Evolutionary conservation across 1,140 invertebrate species (phyloP).

Genomic region (Leptestheria dahalacensis): DNA sequence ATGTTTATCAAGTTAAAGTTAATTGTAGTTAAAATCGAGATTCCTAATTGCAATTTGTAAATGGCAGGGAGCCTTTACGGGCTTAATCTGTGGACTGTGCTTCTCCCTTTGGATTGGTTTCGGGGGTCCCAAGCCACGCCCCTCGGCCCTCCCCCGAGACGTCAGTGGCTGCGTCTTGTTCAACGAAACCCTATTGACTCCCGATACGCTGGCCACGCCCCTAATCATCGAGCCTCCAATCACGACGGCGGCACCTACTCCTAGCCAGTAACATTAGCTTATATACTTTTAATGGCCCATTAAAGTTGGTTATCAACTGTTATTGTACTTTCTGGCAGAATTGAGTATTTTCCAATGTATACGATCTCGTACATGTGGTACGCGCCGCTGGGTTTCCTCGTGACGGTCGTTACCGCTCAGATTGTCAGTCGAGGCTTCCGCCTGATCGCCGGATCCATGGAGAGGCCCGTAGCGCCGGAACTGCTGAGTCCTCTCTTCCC

Average conservation of each 20-base stretch:
- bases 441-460: neutral
- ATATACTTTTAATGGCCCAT: too few relatives aligned
- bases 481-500: conserved; percentile 12
- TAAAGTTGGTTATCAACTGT: too few relatives aligned
- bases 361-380: conserved; percentile 80
- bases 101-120: conserved; percentile 74
- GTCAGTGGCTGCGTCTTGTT: conserved; percentile 23
- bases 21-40: too few relatives aligned
- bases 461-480: conserved; percentile 4
- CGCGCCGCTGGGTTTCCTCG: conserved; percentile 46
- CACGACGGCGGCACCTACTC: too few relatives aligned
- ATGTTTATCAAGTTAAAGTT: too few relatives aligned
- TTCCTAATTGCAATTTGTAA: too few relatives aligned
- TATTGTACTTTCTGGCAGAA: neutral
- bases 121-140: conserved; percentile 51
- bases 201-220: neutral
- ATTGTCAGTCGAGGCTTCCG: conserved; percentile 32
- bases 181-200: conserved; percentile 6
- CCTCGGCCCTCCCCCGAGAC: conserved; percentile 38
- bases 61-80: conserved; percentile 52
- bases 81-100: conserved; percentile 43
- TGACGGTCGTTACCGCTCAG: conserved; percentile 48
- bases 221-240: neutral
- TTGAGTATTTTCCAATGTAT: conserved; percentile 48
- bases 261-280: too few relatives aligned